Percentiles rank a stretch among this genome's conserved stretches.
Evolutionary conservation across 2,797 vertebrate species (phyloP).

Genomic region (Chiloscyllium punctatum): DNA sequence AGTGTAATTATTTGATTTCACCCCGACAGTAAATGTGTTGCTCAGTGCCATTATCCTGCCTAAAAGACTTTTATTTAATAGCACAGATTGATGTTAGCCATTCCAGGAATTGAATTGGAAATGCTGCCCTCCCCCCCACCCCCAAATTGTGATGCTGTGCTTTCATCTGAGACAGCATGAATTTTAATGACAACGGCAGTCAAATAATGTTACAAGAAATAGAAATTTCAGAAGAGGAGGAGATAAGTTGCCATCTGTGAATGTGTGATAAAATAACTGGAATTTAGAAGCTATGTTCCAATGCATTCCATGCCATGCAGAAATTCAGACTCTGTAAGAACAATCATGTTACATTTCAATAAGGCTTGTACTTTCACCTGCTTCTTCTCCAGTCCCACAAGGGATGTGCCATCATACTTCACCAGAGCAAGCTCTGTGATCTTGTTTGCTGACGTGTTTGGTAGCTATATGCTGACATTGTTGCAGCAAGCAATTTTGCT

Average conservation of each 20-base stretch:
- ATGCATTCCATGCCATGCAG: background rate
- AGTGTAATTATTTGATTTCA: background rate
- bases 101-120: background rate
- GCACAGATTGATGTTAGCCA: background rate
- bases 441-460: constrained; percentile 8
- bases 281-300: background rate
- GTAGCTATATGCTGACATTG: background rate
- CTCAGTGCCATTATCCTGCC: background rate
- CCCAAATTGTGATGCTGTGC: background rate
- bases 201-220: background rate
- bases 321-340: background rate
- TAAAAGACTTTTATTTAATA: background rate
- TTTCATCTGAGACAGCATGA: background rate
- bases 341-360: constrained; percentile 27
- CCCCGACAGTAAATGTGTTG: background rate
- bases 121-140: background rate
- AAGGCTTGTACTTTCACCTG: constrained; percentile 16
- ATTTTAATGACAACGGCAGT: background rate
- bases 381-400: background rate
- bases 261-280: background rate
- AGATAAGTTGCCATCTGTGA: background rate
- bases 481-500: background rate
- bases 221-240: background rate
- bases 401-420: constrained; percentile 9
- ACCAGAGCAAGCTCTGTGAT: background rate